Evolutionary conservation across 1,140 invertebrate species (phyloP), one percentile per base, ranked within the genome.

Genomic region (Galleria mellonella): DNA sequence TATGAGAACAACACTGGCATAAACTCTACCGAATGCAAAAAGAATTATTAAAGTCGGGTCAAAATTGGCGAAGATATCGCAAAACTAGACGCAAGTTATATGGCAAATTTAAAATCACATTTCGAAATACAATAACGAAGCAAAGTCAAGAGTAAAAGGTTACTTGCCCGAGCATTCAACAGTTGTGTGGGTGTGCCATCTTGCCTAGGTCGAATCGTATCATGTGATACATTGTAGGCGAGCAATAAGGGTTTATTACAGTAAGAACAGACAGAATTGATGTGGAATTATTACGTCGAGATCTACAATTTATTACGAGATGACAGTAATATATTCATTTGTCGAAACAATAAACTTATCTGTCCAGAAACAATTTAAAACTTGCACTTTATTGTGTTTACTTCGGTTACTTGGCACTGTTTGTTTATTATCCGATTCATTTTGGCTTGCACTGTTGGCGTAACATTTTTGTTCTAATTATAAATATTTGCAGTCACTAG

Each of bases 211-310:
- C 13, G 14, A 37, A 47, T 48, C 47, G 40, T 47, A 42, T 51
- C 50, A 51, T 56, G 36, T 32, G 45, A 53, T 17, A 17, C 50
- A 44, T 31, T 49, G 27, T 46, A 53, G 41, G 50, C 52, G 36
- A 35, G 45, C 41, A 42, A 55, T 60, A 47, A 47, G 46, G 43
- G 36, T 57, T 49, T 55, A 61, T 63, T 59, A 54, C 41, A 48
- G 29, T 41, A 33, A 43, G 43, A 55, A 47, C 42, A 39, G 44
- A 51, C 32, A 45, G 50, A 38, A 42, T 46, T 44, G 44, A 49
- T 36, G 45, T 41, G 43, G 49, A 38, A 36, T 37, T 37, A 13
- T 37, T 37, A 13, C 9, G 35, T 10, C 12, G 35, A 37, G 9
- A 37, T 10, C 35, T 37, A 37, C 13, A 37, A 15, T 23, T 23